Evolutionary conservation across 2,113 vertebrate species (phyloP).

Genomic region (Pelecanus crispus): DNA sequence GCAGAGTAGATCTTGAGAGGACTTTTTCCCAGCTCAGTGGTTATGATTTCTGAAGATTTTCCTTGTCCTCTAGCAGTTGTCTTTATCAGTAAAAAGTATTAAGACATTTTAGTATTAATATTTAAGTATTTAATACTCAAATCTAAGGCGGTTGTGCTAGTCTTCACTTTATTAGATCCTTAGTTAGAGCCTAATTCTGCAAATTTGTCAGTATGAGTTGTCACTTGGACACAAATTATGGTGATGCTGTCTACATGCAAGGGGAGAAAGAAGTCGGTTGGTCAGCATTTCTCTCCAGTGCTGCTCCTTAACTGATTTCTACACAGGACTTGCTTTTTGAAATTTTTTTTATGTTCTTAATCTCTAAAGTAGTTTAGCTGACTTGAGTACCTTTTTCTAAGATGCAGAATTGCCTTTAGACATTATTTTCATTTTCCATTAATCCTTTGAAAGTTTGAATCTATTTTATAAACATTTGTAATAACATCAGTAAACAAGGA

Average conservation of each 20-base stretch:
- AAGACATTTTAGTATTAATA: background rate
- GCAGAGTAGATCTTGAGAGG: background rate
- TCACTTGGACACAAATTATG: background rate
- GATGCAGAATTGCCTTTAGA: background rate
- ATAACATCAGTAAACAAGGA: background rate
- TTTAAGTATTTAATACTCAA: background rate
- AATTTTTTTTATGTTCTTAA: background rate
- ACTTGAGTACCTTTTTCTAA: background rate
- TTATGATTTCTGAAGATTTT: background rate
- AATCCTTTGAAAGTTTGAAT: background rate
- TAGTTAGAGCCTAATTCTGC: background rate
- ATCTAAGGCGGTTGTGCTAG: background rate
- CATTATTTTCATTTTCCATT: background rate
- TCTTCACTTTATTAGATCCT: background rate
- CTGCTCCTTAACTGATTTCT: background rate
- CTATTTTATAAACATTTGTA: background rate
- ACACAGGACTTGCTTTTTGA: background rate
- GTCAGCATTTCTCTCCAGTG: background rate
- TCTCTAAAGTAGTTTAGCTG: background rate
- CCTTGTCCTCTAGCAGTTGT: background rate
- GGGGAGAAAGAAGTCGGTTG: background rate
- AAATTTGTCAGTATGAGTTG: background rate
- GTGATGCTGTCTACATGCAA: background rate
- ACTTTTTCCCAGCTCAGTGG: background rate
- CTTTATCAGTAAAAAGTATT: background rate